These are phyloP conservation scores for Synanthedon myopaeformis DNA, from an alignment of 2,888 invertebrate species.

Conservation along the genomic window DNA sequence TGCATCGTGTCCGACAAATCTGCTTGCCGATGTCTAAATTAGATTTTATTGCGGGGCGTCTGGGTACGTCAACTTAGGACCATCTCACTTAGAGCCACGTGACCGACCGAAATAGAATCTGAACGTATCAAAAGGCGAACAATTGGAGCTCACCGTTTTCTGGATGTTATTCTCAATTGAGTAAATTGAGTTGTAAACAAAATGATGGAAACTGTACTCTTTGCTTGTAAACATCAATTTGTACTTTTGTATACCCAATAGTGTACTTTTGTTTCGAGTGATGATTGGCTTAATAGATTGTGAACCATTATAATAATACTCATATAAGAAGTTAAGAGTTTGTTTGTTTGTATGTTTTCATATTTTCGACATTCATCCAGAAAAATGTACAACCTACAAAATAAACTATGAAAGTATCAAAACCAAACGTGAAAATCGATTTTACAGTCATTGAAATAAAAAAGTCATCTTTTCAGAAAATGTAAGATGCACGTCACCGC, in stretches of 20 bases:
- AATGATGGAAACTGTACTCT: conserved; percentile 43
- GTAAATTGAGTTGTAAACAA: conserved; percentile 46
- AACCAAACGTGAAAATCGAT: no score
- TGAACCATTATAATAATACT: no score
- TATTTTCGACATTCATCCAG: no score
- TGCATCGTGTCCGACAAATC: conserved; percentile 58
- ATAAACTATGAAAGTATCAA: no score
- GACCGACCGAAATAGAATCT: conserved; percentile 2
- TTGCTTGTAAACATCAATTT: conserved; percentile 26
- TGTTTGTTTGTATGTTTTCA: no score
- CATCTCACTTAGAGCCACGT: conserved; percentile 28
- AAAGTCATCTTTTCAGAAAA: no score
- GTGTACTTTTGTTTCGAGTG: no score
- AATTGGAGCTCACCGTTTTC: conserved; percentile 20
- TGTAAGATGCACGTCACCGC: no score
- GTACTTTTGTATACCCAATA: conserved; percentile 8
- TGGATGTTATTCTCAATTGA: conserved; percentile 47
- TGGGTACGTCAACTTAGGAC: conserved; percentile 26
- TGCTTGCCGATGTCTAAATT: conserved; percentile 64
- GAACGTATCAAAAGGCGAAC: conserved; percentile 8
- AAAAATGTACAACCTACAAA: no score
- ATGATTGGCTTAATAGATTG: no score
- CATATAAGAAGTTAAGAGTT: no score
- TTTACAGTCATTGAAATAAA: no score
- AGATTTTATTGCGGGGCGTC: conserved; percentile 68